Conservation (phyloP, 2,113 vertebrate species). For the Peromyscus californicus region DNA sequence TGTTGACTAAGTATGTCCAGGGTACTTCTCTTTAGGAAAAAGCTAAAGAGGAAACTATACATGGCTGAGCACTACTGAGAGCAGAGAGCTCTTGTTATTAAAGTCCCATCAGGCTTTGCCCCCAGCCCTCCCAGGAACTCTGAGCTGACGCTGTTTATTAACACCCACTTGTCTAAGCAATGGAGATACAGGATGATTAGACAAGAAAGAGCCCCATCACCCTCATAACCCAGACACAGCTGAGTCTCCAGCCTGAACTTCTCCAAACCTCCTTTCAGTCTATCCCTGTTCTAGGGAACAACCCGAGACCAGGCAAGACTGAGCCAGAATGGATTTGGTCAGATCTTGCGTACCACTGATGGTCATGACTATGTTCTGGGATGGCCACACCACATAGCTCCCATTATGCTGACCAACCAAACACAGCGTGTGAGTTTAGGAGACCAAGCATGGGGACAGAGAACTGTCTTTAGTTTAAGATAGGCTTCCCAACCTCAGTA, state of each 20-base stretch:
- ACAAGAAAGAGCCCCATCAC: not conserved
- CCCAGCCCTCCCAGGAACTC: not conserved
- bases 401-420: not conserved
- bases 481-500: slow-evolving; percentile 15
- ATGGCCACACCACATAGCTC: not conserved
- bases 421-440: not conserved
- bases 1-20: not conserved
- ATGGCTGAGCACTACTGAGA: not conserved
- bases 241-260: not conserved
- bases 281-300: not conserved
- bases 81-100: not conserved
- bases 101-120: not conserved
- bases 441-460: not conserved
- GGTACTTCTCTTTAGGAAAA: slow-evolving; percentile 7
- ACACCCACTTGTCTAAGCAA: not conserved
- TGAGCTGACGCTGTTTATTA: not conserved
- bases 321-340: not conserved
- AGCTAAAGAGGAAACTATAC: not conserved
- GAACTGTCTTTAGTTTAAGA: not conserved
- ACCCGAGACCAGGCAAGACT: not conserved
- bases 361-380: not conserved
- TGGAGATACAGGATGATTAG: not conserved
- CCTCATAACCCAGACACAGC: not conserved
- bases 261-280: not conserved
- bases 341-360: not conserved